Percentiles rank a stretch among this genome's conserved stretches.
phyloP scores from a whole-genome alignment of 2,888 invertebrate genomes.

The Polymixis flavicincta region DNA sequence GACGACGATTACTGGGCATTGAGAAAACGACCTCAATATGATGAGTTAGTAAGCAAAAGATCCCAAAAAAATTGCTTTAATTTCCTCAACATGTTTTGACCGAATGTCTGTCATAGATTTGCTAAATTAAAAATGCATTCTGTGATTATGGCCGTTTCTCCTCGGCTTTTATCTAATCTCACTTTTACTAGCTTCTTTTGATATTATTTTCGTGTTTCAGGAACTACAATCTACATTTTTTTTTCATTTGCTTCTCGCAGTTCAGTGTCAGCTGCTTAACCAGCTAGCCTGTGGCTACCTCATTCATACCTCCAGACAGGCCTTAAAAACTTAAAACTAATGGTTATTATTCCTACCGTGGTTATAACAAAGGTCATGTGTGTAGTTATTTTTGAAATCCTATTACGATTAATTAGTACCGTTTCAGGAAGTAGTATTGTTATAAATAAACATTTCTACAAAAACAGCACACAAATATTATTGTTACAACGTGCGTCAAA shows the following conservation, averaged over 20 bases:
- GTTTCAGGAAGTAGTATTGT: constrained; percentile 18
- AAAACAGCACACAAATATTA: constrained; percentile 47
- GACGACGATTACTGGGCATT: constrained; percentile 42
- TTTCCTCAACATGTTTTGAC: constrained; percentile 43
- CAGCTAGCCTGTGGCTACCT: no score
- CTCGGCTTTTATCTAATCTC: not conserved
- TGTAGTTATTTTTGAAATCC: not conserved
- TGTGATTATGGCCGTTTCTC: constrained; percentile 11
- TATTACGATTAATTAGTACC: not conserved
- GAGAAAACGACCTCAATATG: constrained; percentile 67
- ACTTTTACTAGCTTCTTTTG: not conserved
- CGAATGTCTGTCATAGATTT: constrained; percentile 20
- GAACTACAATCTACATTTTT: not conserved
- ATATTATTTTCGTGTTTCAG: no score
- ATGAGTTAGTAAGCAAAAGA: constrained; percentile 48
- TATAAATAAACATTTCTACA: constrained; percentile 22
- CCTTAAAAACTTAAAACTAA: no score
- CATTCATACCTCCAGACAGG: no score
- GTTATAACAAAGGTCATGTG: not conserved
- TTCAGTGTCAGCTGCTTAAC: no score
- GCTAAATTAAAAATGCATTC: constrained; percentile 23
- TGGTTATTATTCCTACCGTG: not conserved
- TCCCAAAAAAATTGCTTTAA: constrained; percentile 34
- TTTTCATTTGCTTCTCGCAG: no score
- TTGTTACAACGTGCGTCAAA: constrained; percentile 35